Percentiles rank a stretch among this genome's conserved stretches.
Evolutionary conservation across 2,113 vertebrate species (phyloP).

Genomic region (Nicator chloris): DNA sequence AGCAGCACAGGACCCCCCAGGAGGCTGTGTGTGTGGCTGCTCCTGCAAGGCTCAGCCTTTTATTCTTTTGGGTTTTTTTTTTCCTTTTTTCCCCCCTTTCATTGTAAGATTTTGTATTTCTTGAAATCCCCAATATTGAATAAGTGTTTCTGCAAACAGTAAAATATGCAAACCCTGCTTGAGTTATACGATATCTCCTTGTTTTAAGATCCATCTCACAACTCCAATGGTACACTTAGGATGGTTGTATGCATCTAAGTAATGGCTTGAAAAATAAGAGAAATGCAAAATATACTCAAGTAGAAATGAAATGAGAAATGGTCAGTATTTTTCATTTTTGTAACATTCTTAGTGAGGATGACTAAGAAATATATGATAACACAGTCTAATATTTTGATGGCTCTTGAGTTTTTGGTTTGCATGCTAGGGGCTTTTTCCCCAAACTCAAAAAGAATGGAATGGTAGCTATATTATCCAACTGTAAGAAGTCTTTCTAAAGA

Average conservation of each 20-base stretch:
- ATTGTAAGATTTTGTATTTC: not conserved
- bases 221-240: not conserved
- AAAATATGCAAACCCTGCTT: not conserved
- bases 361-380: not conserved
- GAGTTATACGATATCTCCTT: not conserved
- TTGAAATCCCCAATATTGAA: not conserved
- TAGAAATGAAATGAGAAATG: no score
- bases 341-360: not conserved
- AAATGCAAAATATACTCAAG: not conserved
- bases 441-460: not conserved
- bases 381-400: not conserved
- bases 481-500: not conserved
- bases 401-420: not conserved
- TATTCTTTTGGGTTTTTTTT: no score
- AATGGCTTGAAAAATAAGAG: not conserved
- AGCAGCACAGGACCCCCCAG: not conserved
- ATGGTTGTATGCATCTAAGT: not conserved
- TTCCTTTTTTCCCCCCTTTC: rapidly evolving
- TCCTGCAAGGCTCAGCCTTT: not conserved
- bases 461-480: not conserved
- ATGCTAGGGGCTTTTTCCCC: not conserved
- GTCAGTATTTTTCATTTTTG: not conserved
- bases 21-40: no score
- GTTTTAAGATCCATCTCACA: not conserved
- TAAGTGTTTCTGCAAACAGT: not conserved